Evolutionary conservation across 2,888 invertebrate species (phyloP).

Genomic region (Dioctria linearis): DNA sequence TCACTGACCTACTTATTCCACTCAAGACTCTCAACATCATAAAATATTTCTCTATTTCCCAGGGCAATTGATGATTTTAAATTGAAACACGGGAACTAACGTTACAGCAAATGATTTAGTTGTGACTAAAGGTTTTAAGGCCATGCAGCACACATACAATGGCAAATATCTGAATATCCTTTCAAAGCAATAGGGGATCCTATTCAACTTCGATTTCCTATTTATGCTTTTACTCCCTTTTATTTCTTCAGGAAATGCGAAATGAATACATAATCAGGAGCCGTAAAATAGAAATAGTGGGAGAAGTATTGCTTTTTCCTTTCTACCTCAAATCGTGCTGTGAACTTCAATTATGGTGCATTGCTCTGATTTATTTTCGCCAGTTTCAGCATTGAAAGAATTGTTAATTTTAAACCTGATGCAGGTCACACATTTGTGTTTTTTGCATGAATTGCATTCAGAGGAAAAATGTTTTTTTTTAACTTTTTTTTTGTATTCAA

Average conservation of each 20-base stretch:
- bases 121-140: conserved; percentile 10
- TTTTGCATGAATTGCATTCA: conserved; percentile 12
- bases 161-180: conserved; percentile 20
- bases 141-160: conserved; percentile 25
- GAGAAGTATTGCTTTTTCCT: neutral
- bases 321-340: conserved; percentile 24
- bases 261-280: conserved; percentile 46
- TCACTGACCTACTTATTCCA: too few relatives aligned
- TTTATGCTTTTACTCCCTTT: conserved; percentile 12
- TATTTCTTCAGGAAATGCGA: conserved; percentile 37
- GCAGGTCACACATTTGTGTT: conserved; percentile 42
- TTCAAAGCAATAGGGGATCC: neutral
- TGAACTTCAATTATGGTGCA: conserved; percentile 43
- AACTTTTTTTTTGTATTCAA: neutral
- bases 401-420: conserved; percentile 34
- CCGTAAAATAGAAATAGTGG: conserved; percentile 39
- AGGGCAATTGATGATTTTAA: conserved; percentile 9
- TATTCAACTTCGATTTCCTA: conserved; percentile 45
- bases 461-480: neutral
- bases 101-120: conserved; percentile 39
- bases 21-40: too few relatives aligned
- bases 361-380: conserved; percentile 34
- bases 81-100: conserved; percentile 39
- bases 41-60: too few relatives aligned
- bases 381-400: neutral